Evolutionary conservation across 2,888 invertebrate genomes (phyloP).

Genomic region (Xestia sexstrigata): DNA sequence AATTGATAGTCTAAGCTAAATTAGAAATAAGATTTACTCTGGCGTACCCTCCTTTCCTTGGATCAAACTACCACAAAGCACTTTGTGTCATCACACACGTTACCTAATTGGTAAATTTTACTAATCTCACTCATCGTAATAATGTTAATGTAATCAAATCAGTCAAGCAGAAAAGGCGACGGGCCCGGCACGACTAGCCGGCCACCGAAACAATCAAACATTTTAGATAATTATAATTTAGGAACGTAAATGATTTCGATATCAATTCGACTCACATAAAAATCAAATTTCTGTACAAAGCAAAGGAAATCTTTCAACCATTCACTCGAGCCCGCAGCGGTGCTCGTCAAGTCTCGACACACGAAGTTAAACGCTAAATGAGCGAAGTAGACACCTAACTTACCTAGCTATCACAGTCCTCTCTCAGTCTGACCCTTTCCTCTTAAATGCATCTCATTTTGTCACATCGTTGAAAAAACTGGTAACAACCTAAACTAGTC

Average conservation of each 20-base stretch:
- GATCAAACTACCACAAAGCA: slow-evolving; percentile 84
- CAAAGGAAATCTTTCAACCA: slow-evolving; percentile 68
- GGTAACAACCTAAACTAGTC: slow-evolving; percentile 89
- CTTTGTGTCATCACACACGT: slow-evolving; percentile 83
- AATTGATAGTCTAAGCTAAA: slow-evolving; percentile 85
- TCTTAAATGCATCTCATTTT: slow-evolving; percentile 88
- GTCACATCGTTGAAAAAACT: slow-evolving; percentile 86
- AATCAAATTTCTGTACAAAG: slow-evolving; percentile 59
- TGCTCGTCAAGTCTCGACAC: slow-evolving; percentile 76
- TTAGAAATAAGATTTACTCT: slow-evolving; percentile 86
- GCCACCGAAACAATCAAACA: slow-evolving; percentile 50
- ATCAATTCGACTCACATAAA: slow-evolving; percentile 53
- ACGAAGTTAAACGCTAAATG: slow-evolving; percentile 86
- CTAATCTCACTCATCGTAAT: slow-evolving; percentile 87
- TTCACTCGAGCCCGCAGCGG: slow-evolving; percentile 79
- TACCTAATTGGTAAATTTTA: slow-evolving; percentile 84
- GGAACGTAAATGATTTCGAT: slow-evolving; percentile 73
- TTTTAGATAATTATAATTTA: slow-evolving; percentile 74
- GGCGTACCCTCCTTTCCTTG: slow-evolving; percentile 81
- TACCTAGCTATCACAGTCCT: slow-evolving; percentile 91
- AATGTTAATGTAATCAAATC: slow-evolving; percentile 83
- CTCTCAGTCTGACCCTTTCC: slow-evolving; percentile 90
- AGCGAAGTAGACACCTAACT: slow-evolving; percentile 88
- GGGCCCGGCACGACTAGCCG: slow-evolving; percentile 63
- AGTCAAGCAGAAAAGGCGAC: slow-evolving; percentile 81